Percentiles rank a stretch among this genome's conserved stretches.
Conservation (phyloP, 2,113 vertebrate species). For the Cygnus atratus region DNA sequence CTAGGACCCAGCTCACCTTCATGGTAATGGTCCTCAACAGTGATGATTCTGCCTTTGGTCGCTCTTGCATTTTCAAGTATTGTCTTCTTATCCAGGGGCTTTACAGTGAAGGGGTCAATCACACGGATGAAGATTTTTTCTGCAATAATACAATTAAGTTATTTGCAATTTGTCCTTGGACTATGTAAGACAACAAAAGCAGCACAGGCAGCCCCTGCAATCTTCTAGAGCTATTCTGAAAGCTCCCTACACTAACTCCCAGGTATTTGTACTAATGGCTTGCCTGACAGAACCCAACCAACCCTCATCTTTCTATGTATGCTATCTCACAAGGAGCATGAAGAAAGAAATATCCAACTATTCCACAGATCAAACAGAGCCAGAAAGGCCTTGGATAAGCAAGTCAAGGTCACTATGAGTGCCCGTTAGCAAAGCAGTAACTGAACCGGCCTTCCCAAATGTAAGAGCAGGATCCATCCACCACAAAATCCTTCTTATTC, state of each 20-base stretch:
- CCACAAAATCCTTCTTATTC: not conserved
- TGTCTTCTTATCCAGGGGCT: conserved; percentile 91
- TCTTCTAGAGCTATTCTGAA: not conserved
- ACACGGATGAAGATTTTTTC: conserved; percentile 87
- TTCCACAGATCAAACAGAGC: not conserved
- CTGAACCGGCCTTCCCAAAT: not conserved
- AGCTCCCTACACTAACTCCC: not conserved
- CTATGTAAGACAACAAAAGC: not conserved
- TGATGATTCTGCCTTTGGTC: conserved; percentile 90
- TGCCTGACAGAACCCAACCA: not conserved
- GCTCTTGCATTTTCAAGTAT: conserved; percentile 87
- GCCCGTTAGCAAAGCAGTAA: not conserved
- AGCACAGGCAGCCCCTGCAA: not conserved
- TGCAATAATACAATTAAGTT: conserved; percentile 45
- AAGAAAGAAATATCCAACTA: not conserved
- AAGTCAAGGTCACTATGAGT: not conserved
- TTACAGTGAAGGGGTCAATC: conserved; percentile 93
- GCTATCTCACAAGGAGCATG: too few species aligned
- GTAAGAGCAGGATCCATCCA: not conserved
- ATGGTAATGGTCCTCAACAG: conserved; percentile 94
- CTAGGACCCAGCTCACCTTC: conserved; percentile 78
- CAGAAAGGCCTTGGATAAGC: not conserved
- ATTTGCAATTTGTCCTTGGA: not conserved
- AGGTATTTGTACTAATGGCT: not conserved
- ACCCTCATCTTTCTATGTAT: not conserved